These are phyloP conservation scores for Xylocopa sonorina DNA, from an alignment of 1,140 invertebrate species.

Conservation along the genomic window DNA sequence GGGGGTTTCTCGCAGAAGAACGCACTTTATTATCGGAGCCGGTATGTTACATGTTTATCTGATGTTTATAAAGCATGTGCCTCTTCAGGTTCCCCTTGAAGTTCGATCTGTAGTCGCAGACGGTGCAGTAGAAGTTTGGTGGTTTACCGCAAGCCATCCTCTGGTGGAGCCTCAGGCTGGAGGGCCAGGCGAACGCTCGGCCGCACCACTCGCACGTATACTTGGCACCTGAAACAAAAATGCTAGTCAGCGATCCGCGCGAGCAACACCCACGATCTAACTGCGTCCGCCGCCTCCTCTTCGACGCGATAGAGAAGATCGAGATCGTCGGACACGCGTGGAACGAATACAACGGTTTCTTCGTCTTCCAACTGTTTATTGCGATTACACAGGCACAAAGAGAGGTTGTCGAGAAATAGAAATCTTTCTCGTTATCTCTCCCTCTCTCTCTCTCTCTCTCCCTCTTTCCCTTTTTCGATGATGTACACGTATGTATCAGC, in stretches of 20 bases:
- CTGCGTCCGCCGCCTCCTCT: too few species aligned
- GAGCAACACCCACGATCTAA: too few species aligned
- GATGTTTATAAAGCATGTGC: constrained; percentile 77
- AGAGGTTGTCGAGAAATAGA: neutral
- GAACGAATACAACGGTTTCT: neutral
- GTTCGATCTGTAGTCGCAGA: constrained; percentile 82
- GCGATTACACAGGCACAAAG: too few species aligned
- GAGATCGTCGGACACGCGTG: neutral
- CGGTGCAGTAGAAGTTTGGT: constrained; percentile 72
- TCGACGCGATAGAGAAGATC: neutral
- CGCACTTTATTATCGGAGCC: constrained; percentile 5
- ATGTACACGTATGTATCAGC: too few species aligned
- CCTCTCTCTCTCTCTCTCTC: too few species aligned
- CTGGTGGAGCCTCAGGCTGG: constrained; percentile 80
- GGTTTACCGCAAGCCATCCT: constrained; percentile 81
- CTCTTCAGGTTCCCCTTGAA: constrained; percentile 83
- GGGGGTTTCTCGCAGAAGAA: neutral
- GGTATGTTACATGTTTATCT: constrained; percentile 32
- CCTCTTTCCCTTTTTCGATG: too few species aligned
- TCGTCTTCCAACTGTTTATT: constrained; percentile 12
- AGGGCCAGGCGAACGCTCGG: constrained; percentile 76
- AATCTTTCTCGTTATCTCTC: neutral
- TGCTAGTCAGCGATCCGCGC: constrained; percentile 37
- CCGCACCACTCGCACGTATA: constrained; percentile 74
- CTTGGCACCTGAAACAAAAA: constrained; percentile 75